Percentiles rank a stretch among this genome's conserved stretches.
Conservation (phyloP, 2,113 vertebrate genomes). For the Dasyornis broadbenti region DNA sequence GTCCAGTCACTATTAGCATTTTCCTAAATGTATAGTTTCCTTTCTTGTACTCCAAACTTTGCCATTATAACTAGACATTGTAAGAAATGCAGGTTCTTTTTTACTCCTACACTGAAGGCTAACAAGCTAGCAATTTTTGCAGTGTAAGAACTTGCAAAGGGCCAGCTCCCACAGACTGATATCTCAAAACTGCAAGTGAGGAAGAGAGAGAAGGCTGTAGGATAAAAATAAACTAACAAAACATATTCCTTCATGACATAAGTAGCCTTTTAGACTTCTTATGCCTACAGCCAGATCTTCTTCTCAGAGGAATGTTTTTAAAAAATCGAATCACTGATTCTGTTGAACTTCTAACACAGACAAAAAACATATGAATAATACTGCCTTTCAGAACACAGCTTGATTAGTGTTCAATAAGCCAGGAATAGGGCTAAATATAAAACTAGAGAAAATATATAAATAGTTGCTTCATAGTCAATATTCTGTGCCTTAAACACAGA, state of each 20-base stretch:
- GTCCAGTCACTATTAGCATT: neutral
- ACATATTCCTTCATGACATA: neutral
- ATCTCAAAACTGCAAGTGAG: neutral
- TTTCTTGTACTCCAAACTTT: neutral
- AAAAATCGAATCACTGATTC: neutral
- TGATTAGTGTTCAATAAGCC: neutral
- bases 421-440: neutral
- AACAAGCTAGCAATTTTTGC: neutral
- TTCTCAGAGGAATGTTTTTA: neutral
- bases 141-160: neutral
- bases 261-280: neutral
- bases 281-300: neutral
- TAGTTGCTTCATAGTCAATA: neutral
- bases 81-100: neutral
- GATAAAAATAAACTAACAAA: neutral
- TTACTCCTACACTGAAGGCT: neutral
- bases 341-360: neutral
- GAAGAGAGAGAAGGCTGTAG: neutral
- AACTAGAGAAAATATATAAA: neutral
- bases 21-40: neutral
- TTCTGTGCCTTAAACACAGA: neutral
- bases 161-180: neutral
- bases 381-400: neutral
- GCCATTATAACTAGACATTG: neutral
- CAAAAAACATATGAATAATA: neutral